These are phyloP conservation scores for Hanleya hanleyi DNA, from an alignment of 2,888 invertebrate species.

Conservation along the genomic window DNA sequence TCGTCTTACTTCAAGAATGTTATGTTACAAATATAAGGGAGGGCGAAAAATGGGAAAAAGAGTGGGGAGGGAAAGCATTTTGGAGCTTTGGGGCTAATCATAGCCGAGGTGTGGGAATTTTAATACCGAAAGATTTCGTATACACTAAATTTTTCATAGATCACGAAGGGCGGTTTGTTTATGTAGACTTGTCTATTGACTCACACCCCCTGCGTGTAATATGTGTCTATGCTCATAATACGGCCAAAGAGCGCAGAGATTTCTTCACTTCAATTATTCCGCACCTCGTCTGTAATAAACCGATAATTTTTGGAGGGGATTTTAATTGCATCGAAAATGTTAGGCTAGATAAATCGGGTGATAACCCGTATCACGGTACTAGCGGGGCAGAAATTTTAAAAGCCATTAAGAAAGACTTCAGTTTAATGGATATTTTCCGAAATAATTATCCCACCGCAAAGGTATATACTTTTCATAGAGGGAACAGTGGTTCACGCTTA, in stretches of 20 bases:
- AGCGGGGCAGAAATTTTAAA: slow-evolving; percentile 13
- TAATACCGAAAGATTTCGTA: not conserved
- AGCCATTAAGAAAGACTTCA: slow-evolving; percentile 17
- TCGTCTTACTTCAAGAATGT: not conserved
- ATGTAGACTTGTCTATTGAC: not conserved
- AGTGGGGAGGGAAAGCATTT: not conserved
- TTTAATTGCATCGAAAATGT: slow-evolving; percentile 30
- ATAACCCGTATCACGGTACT: slow-evolving; percentile 10
- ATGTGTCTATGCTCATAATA: slow-evolving; percentile 20
- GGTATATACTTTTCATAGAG: not conserved
- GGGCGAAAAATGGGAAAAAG: not conserved
- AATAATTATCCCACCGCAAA: slow-evolving; percentile 11
- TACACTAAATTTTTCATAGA: not conserved
- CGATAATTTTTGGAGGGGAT: slow-evolving; percentile 26
- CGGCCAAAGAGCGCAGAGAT: slow-evolving; percentile 13
- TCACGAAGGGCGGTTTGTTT: not conserved
- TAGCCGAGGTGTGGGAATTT: slow-evolving; percentile 2
- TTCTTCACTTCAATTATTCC: slow-evolving; percentile 16
- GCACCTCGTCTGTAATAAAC: slow-evolving; percentile 13
- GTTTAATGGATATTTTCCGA: slow-evolving; percentile 22
- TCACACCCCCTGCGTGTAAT: not conserved
- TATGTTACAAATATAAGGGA: not conserved
- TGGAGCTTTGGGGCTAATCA: not conserved
- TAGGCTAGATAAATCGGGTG: slow-evolving; percentile 24
- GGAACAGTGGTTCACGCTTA: not conserved